phyloP scores from a whole-genome alignment of 64 coral and sea anemone genomes.

The Acropora yongei region DNA sequence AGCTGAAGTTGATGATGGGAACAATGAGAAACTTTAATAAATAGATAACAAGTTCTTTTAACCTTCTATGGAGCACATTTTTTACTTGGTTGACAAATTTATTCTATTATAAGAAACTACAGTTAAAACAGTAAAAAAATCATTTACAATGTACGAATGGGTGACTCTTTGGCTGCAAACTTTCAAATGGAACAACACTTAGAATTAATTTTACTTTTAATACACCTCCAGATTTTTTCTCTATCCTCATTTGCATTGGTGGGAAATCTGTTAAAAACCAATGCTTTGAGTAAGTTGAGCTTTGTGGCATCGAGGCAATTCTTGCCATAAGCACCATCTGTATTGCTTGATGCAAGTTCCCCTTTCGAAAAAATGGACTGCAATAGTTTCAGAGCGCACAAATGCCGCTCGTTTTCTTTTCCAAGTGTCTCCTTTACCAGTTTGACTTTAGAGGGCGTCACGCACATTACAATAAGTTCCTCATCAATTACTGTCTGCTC shows the following conservation, averaged over 20 bases:
- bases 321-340: constrained; percentile 50
- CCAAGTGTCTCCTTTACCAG: constrained; percentile 47
- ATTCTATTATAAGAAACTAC: neutral
- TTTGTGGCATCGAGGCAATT: constrained; percentile 6
- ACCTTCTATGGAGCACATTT: too few relatives aligned
- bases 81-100: too few relatives aligned
- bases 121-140: neutral
- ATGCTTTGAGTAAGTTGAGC: constrained; percentile 43
- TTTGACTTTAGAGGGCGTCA: constrained; percentile 45
- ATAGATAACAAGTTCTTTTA: too few relatives aligned
- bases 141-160: neutral
- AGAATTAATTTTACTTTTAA: constrained; percentile 51
- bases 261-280: constrained; percentile 51
- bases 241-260: constrained; percentile 13
- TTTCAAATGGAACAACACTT: constrained; percentile 23
- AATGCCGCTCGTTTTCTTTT: constrained; percentile 53
- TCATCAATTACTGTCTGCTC: neutral
- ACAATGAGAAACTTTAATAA: too few relatives aligned
- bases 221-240: constrained; percentile 44
- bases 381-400: constrained; percentile 40
- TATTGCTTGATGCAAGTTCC: constrained; percentile 33
- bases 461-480: constrained; percentile 49
- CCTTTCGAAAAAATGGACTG: neutral
- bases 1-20: too few relatives aligned
- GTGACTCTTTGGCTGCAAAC: neutral